These are phyloP conservation scores for Aphelenchoides avenae DNA, from an alignment of 1,140 invertebrate genomes.

Conservation along the genomic window DNA sequence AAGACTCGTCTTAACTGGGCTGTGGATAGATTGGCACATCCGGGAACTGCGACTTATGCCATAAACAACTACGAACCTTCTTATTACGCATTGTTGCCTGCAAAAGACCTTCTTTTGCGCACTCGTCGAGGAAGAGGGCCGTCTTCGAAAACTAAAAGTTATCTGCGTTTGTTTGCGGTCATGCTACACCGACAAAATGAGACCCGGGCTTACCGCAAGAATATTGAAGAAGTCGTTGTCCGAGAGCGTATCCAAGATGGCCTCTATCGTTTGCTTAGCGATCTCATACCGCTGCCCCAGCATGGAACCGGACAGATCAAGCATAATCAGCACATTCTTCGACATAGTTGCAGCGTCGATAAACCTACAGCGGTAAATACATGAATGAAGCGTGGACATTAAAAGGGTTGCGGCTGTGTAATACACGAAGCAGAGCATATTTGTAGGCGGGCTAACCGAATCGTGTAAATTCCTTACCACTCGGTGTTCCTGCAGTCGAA, in stretches of 20 bases:
- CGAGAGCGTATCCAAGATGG: constrained; percentile 85
- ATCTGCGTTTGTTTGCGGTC: constrained; percentile 60
- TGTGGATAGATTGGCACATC: too few species aligned
- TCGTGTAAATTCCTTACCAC: constrained; percentile 15
- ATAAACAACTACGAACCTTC: constrained; percentile 33
- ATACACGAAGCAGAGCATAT: too few species aligned
- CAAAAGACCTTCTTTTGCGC: constrained; percentile 58
- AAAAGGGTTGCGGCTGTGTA: too few species aligned
- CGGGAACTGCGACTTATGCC: constrained; percentile 62
- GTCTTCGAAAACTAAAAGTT: constrained; percentile 61
- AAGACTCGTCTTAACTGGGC: too few species aligned
- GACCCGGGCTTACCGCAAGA: constrained; percentile 65
- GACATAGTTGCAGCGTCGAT: constrained; percentile 93
- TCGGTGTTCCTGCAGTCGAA: constrained; percentile 54
- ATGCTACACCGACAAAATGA: constrained; percentile 60
- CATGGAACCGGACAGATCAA: constrained; percentile 97
- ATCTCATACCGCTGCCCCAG: constrained; percentile 84
- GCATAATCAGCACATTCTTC: constrained; percentile 90
- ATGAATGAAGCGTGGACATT: neutral
- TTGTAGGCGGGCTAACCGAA: too few species aligned
- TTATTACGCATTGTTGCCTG: constrained; percentile 63
- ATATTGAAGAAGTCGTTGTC: constrained; percentile 97
- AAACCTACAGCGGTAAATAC: constrained; percentile 67
- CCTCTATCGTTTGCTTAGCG: constrained; percentile 79
- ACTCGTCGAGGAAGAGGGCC: constrained; percentile 60